These are phyloP conservation scores for Dendroctonus ponderosae DNA, from an alignment of 1,140 invertebrate species.

Conservation along the genomic window DNA sequence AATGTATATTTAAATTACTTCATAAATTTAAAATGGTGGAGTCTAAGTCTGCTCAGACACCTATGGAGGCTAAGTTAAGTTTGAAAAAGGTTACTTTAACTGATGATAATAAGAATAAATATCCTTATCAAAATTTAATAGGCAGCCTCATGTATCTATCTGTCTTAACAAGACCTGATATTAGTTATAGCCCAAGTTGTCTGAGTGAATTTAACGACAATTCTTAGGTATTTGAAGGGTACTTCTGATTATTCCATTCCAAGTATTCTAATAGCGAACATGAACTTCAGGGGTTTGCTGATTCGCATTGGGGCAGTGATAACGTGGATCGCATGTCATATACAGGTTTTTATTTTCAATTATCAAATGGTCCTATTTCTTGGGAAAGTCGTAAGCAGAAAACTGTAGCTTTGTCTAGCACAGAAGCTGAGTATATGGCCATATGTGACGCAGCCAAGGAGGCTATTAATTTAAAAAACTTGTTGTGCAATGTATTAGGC, in stretches of 20 bases:
- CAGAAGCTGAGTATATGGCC: slow-evolving; percentile 51
- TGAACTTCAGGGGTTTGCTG: slow-evolving; percentile 42
- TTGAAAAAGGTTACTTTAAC: neutral
- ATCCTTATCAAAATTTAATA: slow-evolving; percentile 26
- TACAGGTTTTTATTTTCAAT: slow-evolving; percentile 47
- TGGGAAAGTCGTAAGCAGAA: slow-evolving; percentile 47
- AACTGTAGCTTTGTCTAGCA: slow-evolving; percentile 47
- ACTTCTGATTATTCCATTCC: neutral
- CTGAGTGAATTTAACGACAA: slow-evolving; percentile 45
- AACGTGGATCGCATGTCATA: slow-evolving; percentile 44
- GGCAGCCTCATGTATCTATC: slow-evolving; percentile 31
- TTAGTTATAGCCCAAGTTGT: slow-evolving; percentile 44
- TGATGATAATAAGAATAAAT: slow-evolving; percentile 2
- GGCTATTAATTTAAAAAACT: slow-evolving; percentile 40
- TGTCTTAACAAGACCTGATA: slow-evolving; percentile 48
- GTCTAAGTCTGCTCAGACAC: neutral
- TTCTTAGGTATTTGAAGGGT: slow-evolving; percentile 47
- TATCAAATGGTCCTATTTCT: slow-evolving; percentile 40
- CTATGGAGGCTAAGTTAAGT: slow-evolving; percentile 13
- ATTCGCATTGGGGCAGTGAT: slow-evolving; percentile 50
- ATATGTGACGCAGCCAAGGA: slow-evolving; percentile 42
- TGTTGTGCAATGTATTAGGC: slow-evolving; percentile 33
- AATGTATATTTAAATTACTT: slow-evolving; percentile 33
- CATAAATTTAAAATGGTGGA: neutral
- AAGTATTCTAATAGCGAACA: neutral